Evolutionary conservation across 2,888 invertebrate species (phyloP), one percentile per base, ranked within the genome.

Genomic region (Eupithecia centaureata): DNA sequence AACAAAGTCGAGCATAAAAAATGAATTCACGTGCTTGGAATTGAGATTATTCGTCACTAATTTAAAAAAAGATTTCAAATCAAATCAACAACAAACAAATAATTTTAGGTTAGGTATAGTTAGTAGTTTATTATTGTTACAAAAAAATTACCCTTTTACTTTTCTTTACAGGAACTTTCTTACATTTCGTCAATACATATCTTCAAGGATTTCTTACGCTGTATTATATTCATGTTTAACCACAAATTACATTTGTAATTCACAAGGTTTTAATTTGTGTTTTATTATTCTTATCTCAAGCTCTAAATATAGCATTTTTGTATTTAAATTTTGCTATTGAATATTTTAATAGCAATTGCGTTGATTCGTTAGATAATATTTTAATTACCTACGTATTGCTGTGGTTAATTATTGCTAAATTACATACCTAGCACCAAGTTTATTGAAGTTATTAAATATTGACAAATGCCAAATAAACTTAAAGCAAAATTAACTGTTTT

Each of bases 281-380:
- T 42, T 42, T 47, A 47, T 22, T 22, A 47, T 22, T 47, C 22
- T 22, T 47, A 47, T 12, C 42, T 18, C 12, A 47, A 47, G 22
- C 47, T 47, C 47, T 47, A 47, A 47, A 47, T 22, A 47, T 47
- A 47, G 47, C 54, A 54, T 28, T 54, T 27, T 54, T 54, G 54
- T 15, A 28, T 54, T 47, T 12, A 12, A 22, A 47, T 47, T 47
- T 22, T 47, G 47, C 18, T 47, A 61, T 61, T 61, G 30, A 51
- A 61, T 61, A 61, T 32, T 47, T 47, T 1, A 51, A 51, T 61
- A 28, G 42, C 28, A 60, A 61, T 61, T 47, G 30, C n/a, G n/a
- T 59, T 47, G 47, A 22, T 22, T 47, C 22, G 47, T 47, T n/a
- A n/a, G n/a, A 47, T 47, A 47, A 47, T 47, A 22, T 12, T 47